These are phyloP conservation scores for Gadopsis marmoratus DNA, from an alignment of 2,797 vertebrate species.

Conservation along the genomic window DNA sequence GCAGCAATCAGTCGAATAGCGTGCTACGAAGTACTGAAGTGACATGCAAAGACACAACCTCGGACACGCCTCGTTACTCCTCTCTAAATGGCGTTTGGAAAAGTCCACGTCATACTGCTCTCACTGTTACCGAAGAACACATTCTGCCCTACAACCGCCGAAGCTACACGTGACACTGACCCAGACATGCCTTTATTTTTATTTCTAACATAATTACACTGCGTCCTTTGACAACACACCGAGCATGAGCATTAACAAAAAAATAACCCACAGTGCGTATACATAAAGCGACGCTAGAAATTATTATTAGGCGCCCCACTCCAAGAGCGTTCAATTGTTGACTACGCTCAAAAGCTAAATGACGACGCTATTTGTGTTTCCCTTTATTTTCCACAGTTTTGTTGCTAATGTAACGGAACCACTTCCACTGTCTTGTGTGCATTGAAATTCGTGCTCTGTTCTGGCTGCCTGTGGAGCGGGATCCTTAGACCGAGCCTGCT, in stretches of 20 bases:
- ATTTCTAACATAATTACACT: constrained; percentile 48
- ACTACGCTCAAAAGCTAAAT: constrained; percentile 57
- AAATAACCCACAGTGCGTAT: constrained; percentile 38
- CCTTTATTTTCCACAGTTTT: constrained; percentile 51
- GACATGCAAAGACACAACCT: constrained; percentile 33
- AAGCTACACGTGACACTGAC: not conserved
- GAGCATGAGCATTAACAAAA: constrained; percentile 46
- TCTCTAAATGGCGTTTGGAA: constrained; percentile 19
- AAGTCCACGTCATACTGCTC: constrained; percentile 3
- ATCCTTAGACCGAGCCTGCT: constrained; percentile 65
- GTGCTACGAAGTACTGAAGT: not conserved
- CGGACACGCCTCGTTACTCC: constrained; percentile 39
- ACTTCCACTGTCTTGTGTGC: constrained; percentile 14
- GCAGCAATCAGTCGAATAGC: not conserved
- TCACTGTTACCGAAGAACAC: not conserved
- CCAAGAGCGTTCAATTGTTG: constrained; percentile 42
- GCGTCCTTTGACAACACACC: constrained; percentile 42
- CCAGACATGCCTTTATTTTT: constrained; percentile 12
- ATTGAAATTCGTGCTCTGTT: constrained; percentile 60
- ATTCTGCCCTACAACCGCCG: not conserved
- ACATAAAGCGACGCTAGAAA: constrained; percentile 41
- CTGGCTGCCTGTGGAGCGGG: constrained; percentile 62
- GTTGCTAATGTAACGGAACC: constrained; percentile 57
- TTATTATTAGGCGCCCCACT: constrained; percentile 36
- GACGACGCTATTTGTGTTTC: constrained; percentile 53